Conservation (phyloP, 2,113 vertebrate species). For the Daubentonia madagascariensis region DNA sequence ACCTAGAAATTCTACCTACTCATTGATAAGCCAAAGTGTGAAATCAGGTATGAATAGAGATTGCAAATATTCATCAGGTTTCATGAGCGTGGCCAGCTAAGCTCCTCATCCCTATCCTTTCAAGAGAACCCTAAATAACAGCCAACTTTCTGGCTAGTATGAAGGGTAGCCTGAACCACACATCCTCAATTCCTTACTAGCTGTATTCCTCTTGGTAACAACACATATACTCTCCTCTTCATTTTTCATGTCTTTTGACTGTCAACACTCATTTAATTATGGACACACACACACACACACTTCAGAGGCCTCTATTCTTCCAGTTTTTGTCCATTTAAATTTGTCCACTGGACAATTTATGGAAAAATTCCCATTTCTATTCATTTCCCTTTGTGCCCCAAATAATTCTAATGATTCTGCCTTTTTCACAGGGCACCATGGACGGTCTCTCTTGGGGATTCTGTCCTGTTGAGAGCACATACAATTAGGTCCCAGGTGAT, state of each 20-base stretch:
- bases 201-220: neutral
- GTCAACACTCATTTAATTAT: neutral
- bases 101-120: neutral
- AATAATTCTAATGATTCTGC: neutral
- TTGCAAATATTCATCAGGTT: neutral
- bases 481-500: neutral
- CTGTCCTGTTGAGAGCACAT: neutral
- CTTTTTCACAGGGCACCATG: neutral
- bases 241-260: neutral
- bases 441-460: neutral
- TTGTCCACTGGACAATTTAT: neutral
- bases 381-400: neutral
- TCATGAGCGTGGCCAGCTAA: neutral
- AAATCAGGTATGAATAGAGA: neutral
- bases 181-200: neutral
- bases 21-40: neutral
- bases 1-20: neutral
- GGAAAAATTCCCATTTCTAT: neutral
- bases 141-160: neutral
- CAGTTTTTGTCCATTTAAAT: neutral
- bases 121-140: neutral
- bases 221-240: neutral
- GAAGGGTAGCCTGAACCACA: neutral
- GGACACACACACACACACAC: no score
- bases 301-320: neutral